A percentile compares a stretch with the other conserved stretches of the same genome.
These are phyloP conservation scores for Euschistus heros DNA, from an alignment of 1,140 invertebrate genomes.

Conservation along the genomic window DNA sequence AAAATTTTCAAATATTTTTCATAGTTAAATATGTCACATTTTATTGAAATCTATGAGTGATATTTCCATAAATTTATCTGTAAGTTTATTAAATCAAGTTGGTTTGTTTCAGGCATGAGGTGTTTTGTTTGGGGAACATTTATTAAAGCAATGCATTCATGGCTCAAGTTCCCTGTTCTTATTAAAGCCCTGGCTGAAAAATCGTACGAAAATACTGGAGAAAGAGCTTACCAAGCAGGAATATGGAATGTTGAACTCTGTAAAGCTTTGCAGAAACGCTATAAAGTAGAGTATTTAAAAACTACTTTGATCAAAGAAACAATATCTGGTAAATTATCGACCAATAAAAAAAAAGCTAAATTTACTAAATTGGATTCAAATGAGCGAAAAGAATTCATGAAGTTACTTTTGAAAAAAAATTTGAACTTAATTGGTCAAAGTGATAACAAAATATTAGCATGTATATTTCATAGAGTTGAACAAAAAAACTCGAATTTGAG, in stretches of 20 bases:
- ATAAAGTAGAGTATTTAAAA: neutral
- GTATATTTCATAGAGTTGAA: neutral
- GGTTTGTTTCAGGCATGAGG: neutral
- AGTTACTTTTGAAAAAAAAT: neutral
- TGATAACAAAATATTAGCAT: neutral
- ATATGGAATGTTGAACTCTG: conserved; percentile 3
- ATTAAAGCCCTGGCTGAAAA: neutral
- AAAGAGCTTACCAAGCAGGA: neutral
- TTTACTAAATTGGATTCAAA: neutral
- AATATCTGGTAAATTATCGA: neutral
- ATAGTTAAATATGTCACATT: too few relatives aligned
- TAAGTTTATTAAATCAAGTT: too few relatives aligned
- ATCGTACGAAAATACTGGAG: neutral
- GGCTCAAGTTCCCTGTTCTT: neutral
- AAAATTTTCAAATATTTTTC: too few relatives aligned
- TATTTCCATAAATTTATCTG: too few relatives aligned
- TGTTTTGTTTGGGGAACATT: neutral
- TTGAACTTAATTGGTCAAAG: neutral
- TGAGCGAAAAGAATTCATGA: conserved; percentile 1
- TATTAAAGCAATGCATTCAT: neutral
- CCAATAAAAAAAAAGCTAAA: neutral
- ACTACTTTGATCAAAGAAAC: neutral
- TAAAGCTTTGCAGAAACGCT: neutral
- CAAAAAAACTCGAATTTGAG: neutral
- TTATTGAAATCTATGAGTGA: too few relatives aligned